A percentile compares a stretch with the other conserved stretches of the same genome.
These are phyloP conservation scores for Bambusicola thoracicus DNA, from an alignment of 2,113 vertebrate species.

Conservation along the genomic window DNA sequence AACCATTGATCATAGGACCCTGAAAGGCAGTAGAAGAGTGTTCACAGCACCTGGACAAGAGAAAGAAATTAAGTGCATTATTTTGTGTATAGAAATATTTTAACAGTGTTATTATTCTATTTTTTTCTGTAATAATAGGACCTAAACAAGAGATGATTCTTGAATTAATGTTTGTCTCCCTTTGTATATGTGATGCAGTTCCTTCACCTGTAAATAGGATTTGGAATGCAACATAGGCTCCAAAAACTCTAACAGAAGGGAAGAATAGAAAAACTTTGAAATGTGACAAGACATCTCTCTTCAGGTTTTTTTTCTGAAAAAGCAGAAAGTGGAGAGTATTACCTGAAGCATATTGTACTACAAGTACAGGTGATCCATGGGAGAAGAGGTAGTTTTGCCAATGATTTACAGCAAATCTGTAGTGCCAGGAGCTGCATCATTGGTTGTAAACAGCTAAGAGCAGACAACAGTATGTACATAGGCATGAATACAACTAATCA, in stretches of 20 bases:
- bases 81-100: background rate
- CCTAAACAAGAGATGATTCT: background rate
- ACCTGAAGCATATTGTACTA: background rate
- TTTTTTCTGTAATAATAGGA: background rate
- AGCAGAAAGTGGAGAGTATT: background rate
- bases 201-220: fast-evolving
- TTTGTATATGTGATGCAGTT: background rate
- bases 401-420: background rate
- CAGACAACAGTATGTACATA: background rate
- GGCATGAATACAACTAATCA: background rate
- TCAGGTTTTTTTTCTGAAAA: background rate
- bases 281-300: fast-evolving
- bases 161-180: background rate
- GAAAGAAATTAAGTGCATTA: background rate
- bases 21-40: background rate
- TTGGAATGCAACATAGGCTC: background rate
- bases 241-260: background rate
- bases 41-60: background rate
- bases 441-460: background rate
- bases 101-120: background rate
- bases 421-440: background rate
- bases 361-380: background rate
- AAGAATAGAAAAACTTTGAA: background rate
- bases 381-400: background rate
- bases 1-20: background rate